A percentile compares a stretch with the other conserved stretches of the same genome.
These are phyloP conservation scores for Lipotes vexillifer DNA, from an alignment of 2,113 vertebrate species.

Conservation along the genomic window DNA sequence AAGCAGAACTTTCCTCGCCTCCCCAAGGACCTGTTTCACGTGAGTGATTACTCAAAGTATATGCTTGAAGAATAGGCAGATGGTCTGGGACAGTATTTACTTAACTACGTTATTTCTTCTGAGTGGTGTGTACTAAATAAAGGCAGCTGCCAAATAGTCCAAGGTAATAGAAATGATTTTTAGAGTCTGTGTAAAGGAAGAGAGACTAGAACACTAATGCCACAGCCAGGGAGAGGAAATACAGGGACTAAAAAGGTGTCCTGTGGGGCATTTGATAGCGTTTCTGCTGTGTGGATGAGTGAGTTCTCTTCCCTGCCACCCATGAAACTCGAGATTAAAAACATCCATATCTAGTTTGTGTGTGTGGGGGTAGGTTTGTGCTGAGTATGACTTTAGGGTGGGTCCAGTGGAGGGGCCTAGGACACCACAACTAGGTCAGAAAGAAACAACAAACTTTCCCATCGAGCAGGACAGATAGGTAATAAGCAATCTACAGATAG, in stretches of 20 bases:
- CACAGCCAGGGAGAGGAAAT: not conserved
- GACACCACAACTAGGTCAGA: accelerated
- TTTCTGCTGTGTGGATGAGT: not conserved
- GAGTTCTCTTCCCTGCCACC: not conserved
- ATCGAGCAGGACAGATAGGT: accelerated
- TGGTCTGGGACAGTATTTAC: not conserved
- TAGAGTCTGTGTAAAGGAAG: not conserved
- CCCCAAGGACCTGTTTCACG: not conserved
- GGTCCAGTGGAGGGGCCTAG: not conserved
- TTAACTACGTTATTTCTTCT: not conserved
- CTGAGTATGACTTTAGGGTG: not conserved
- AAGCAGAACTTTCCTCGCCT: not conserved
- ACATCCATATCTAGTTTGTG: not conserved
- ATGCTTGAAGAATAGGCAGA: not conserved
- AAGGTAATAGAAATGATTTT: not conserved
- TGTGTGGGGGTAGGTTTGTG: not conserved
- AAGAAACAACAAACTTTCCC: not conserved
- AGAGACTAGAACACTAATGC: too few species aligned
- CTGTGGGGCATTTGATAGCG: not conserved
- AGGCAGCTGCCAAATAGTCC: not conserved
- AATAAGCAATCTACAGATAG: not conserved
- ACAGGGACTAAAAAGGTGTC: not conserved
- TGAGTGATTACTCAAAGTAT: not conserved
- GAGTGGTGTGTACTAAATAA: not conserved
- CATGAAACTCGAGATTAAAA: not conserved